Evolutionary conservation across 2,888 invertebrate genomes (phyloP).

Genomic region (Synanthedon myopaeformis): DNA sequence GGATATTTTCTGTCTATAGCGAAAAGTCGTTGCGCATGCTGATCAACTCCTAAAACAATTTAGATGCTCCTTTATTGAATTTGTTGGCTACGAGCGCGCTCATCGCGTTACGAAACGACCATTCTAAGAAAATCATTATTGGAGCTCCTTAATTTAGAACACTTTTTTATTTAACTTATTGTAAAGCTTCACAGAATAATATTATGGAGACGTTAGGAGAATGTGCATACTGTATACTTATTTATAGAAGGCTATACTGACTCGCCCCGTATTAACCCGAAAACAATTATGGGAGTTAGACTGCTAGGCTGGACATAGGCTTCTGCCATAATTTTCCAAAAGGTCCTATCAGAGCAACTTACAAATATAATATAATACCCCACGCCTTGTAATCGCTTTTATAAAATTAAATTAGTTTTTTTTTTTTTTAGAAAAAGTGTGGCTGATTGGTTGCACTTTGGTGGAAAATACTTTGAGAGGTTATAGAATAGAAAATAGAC

Average conservation of each 20-base stretch:
- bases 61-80: conserved; percentile 52
- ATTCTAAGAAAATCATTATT: not conserved
- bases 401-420: not conserved
- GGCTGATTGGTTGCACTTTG: too few species aligned
- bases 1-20: not conserved
- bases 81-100: conserved; percentile 25
- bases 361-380: too few species aligned
- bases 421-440: not conserved
- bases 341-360: too few species aligned
- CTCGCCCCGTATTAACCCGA: too few species aligned
- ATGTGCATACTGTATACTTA: too few species aligned
- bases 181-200: too few species aligned
- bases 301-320: too few species aligned
- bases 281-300: too few species aligned
- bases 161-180: not conserved
- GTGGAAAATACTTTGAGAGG: conserved; percentile 5
- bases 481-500: conserved; percentile 49
- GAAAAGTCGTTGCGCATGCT: conserved; percentile 4
- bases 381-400: too few species aligned
- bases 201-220: too few species aligned
- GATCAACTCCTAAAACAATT: conserved; percentile 58
- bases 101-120: conserved; percentile 7
- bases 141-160: not conserved
- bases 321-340: too few species aligned
- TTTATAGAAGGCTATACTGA: too few species aligned